These are phyloP conservation scores for Calliphora vomitoria DNA, from an alignment of 2,888 invertebrate species.

Conservation along the genomic window DNA sequence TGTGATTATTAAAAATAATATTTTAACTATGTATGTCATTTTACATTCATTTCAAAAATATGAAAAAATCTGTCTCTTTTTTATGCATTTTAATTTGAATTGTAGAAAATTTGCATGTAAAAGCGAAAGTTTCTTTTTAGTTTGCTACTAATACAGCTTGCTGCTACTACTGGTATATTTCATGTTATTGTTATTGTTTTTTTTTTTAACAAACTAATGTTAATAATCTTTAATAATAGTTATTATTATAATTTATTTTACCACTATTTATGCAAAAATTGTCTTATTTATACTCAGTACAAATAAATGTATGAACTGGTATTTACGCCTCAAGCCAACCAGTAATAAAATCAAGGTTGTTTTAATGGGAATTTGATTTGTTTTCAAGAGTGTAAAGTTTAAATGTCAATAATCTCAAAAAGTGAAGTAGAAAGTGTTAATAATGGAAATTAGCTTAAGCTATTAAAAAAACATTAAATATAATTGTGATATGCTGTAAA, in stretches of 20 bases:
- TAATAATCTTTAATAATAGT: slow-evolving; percentile 8
- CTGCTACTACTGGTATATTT: neutral
- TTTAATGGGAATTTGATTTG: slow-evolving; percentile 29
- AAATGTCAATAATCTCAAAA: slow-evolving; percentile 14
- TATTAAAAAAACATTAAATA: neutral
- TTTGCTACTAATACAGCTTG: neutral
- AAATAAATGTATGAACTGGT: neutral
- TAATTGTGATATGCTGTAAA: no score
- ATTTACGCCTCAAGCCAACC: neutral
- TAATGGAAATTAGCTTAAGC: neutral
- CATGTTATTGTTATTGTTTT: neutral
- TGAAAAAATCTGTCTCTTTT: neutral
- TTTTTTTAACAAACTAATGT: neutral
- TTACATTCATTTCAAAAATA: neutral
- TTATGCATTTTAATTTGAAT: slow-evolving; percentile 3
- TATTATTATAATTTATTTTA: slow-evolving; percentile 10
- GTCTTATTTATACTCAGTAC: neutral
- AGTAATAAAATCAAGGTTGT: slow-evolving; percentile 10
- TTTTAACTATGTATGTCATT: neutral
- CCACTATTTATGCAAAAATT: neutral
- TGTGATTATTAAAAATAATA: neutral
- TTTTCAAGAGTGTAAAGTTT: slow-evolving; percentile 15
- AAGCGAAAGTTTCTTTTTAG: slow-evolving; percentile 36
- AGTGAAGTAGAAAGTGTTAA: slow-evolving; percentile 6
- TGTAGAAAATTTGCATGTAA: slow-evolving; percentile 17